Conservation (phyloP, 2,888 invertebrate species). For the Beris chalybata region DNA sequence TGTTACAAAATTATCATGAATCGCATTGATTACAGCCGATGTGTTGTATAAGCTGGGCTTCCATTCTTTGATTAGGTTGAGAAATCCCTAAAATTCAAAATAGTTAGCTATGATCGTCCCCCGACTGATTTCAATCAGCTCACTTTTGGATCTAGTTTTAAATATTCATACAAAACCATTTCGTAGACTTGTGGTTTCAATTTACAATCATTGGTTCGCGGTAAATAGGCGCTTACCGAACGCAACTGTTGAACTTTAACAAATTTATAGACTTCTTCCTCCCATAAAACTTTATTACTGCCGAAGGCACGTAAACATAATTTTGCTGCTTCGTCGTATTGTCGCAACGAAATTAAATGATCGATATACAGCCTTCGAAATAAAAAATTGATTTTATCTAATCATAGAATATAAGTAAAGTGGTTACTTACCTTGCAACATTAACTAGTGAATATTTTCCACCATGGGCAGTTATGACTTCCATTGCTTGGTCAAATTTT, state of each 20-base stretch:
- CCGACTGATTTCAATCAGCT: slow-evolving; percentile 19
- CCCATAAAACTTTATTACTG: slow-evolving; percentile 83
- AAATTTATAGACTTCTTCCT: slow-evolving; percentile 89
- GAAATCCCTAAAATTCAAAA: slow-evolving; percentile 65
- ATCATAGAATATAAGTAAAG: background rate
- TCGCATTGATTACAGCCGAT: slow-evolving; percentile 81
- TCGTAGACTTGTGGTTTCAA: slow-evolving; percentile 87
- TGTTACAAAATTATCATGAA: slow-evolving; percentile 77
- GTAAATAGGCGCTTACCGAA: slow-evolving; percentile 78
- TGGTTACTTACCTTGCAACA: slow-evolving; percentile 48
- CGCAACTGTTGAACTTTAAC: slow-evolving; percentile 79
- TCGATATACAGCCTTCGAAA: slow-evolving; percentile 70
- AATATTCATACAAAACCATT: slow-evolving; percentile 89
- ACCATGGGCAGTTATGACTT: slow-evolving; percentile 72
- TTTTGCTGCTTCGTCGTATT: slow-evolving; percentile 82
- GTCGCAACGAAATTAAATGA: slow-evolving; percentile 69
- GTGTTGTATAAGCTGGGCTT: slow-evolving; percentile 80
- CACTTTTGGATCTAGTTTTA: slow-evolving; percentile 76
- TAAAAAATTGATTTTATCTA: slow-evolving; percentile 12
- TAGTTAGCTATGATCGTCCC: background rate
- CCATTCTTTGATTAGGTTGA: slow-evolving; percentile 87
- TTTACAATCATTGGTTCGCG: slow-evolving; percentile 70
- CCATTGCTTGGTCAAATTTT: slow-evolving; percentile 83
- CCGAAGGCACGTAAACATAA: slow-evolving; percentile 83
- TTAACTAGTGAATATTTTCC: slow-evolving; percentile 54